Percentiles rank a stretch among this genome's conserved stretches.
Evolutionary conservation across 2,797 vertebrate species (phyloP).

Genomic region (Distichodus sexfasciatus): DNA sequence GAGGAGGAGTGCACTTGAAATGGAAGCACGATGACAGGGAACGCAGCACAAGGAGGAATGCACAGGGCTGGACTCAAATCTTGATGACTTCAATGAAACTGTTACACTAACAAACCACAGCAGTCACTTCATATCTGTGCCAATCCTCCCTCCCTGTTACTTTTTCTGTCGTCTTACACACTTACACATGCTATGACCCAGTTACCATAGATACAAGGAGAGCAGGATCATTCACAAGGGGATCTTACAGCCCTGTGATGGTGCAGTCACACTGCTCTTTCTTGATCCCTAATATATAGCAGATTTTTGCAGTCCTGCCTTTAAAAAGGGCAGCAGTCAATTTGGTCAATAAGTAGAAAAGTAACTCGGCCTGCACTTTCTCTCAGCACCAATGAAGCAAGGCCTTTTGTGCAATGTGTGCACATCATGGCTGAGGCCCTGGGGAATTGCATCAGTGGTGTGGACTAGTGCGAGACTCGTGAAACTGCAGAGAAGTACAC

Average conservation of each 20-base stretch:
- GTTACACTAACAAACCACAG: slow-evolving; percentile 17
- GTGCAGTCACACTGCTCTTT: slow-evolving; percentile 8
- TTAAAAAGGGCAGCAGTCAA: neutral
- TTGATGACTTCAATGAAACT: slow-evolving; percentile 4
- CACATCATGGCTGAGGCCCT: neutral
- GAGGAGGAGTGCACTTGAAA: neutral
- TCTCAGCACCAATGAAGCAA: neutral
- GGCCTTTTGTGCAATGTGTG: slow-evolving; percentile 5
- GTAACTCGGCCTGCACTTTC: neutral
- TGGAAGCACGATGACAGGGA: neutral
- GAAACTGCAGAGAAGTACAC: neutral
- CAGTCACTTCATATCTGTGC: slow-evolving; percentile 27
- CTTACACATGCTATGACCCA: slow-evolving; percentile 49
- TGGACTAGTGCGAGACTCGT: slow-evolving; percentile 2
- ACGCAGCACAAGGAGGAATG: neutral
- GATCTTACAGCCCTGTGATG: slow-evolving; percentile 1
- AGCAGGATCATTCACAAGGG: slow-evolving; percentile 17
- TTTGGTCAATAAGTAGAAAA: neutral
- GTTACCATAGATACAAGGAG: slow-evolving; percentile 39
- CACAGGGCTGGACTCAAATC: slow-evolving; percentile 1
- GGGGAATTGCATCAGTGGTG: slow-evolving; percentile 7
- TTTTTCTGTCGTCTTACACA: no score
- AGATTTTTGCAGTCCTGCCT: neutral
- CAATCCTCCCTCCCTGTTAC: slow-evolving; percentile 21
- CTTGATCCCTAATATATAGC: neutral